Evolutionary conservation across 2,888 invertebrate genomes (phyloP).

Genomic region (Onchidella celtica): DNA sequence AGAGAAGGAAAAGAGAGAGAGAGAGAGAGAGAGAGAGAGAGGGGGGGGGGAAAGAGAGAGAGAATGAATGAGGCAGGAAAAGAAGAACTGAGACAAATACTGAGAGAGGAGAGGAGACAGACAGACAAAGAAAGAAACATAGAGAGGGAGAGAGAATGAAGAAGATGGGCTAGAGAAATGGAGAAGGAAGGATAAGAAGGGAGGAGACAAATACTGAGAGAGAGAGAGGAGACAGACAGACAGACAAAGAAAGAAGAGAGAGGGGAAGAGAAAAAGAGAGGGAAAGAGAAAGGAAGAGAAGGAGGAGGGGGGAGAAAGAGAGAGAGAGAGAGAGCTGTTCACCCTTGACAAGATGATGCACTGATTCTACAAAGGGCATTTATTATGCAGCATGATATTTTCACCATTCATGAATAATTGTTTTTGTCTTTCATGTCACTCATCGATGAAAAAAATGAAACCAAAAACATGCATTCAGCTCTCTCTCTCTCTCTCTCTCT

Average conservation of each 20-base stretch:
- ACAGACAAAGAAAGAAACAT: no score
- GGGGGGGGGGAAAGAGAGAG: background rate
- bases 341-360: no score
- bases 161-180: background rate
- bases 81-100: background rate
- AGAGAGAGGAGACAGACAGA: background rate
- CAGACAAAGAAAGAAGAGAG: background rate
- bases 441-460: no score
- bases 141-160: background rate
- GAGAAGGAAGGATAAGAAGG: background rate
- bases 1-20: background rate
- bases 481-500: no score
- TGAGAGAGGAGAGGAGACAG: background rate
- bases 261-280: background rate
- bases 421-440: no score
- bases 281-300: background rate
- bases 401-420: no score
- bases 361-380: no score
- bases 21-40: no score
- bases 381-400: no score
- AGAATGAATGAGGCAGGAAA: background rate
- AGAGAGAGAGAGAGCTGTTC: no score
- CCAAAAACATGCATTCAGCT: no score
- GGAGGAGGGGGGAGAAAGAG: background rate
- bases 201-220: background rate